phyloP scores from a whole-genome alignment of 2,888 invertebrate species.

The Callosobruchus maculatus region DNA sequence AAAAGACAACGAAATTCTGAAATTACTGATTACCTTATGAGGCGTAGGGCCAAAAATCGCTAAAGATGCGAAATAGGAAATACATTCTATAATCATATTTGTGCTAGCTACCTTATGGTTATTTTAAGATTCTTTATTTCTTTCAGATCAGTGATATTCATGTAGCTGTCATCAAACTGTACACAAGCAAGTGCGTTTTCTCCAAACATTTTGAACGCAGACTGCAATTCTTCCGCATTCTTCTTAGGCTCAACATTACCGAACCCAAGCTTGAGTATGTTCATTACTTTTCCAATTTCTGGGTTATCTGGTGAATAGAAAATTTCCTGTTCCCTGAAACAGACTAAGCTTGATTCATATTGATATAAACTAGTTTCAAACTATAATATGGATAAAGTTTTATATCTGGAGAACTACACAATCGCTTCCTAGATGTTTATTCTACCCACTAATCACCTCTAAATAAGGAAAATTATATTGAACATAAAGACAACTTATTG shows the following conservation, averaged over 20 bases:
- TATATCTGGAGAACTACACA: too few species aligned
- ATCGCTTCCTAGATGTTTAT: too few species aligned
- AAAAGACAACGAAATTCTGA: too few species aligned
- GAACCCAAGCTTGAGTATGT: constrained; percentile 18
- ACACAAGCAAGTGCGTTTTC: constrained; percentile 52
- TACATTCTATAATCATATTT: background rate
- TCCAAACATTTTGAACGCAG: constrained; percentile 21
- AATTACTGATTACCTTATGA: too few species aligned
- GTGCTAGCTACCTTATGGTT: constrained; percentile 48
- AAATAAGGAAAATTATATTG: too few species aligned
- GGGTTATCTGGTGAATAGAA: constrained; percentile 27
- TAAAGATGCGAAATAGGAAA: too few species aligned
- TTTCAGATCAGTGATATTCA: constrained; percentile 49
- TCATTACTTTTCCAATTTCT: constrained; percentile 21
- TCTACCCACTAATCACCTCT: too few species aligned
- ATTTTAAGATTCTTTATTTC: constrained; percentile 49
- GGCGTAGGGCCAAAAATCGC: too few species aligned
- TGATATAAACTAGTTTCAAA: too few species aligned
- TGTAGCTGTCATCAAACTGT: constrained; percentile 56
- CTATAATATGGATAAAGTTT: too few species aligned
- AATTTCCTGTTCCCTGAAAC: constrained; percentile 13
- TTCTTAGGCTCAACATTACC: constrained; percentile 16
- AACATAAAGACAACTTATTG: too few species aligned
- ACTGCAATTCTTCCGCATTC: constrained; percentile 25
- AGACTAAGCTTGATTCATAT: too few species aligned